Conservation (phyloP, 1,140 invertebrate genomes). For the Elymnias hypermnestra region DNA sequence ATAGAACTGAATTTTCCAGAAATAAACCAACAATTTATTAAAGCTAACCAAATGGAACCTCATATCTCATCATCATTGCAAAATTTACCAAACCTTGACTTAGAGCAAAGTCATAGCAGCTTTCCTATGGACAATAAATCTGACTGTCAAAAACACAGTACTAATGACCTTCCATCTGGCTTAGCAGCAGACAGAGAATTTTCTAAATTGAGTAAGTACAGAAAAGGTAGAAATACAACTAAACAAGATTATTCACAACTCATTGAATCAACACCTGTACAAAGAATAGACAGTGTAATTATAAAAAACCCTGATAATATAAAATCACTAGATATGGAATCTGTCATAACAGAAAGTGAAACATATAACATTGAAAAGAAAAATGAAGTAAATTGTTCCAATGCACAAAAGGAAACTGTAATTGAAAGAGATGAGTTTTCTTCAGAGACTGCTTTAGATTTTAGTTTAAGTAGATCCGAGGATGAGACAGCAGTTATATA, state of each 20-base stretch:
- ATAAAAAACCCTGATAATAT: conserved; percentile 67
- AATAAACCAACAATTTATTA: conserved; percentile 70
- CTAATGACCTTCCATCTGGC: too few species aligned
- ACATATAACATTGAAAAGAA: not conserved
- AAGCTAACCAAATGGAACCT: conserved; percentile 57
- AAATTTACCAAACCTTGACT: conserved; percentile 19
- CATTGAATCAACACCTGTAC: conserved; percentile 19
- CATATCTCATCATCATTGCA: conserved; percentile 16
- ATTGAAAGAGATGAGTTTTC: conserved; percentile 5
- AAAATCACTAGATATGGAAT: conserved; percentile 27
- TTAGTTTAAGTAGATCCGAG: conserved; percentile 39
- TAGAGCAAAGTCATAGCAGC: conserved; percentile 3
- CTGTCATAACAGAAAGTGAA: not conserved
- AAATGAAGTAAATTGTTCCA: not conserved
- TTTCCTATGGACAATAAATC: too few species aligned
- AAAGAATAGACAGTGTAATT: conserved; percentile 58
- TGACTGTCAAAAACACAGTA: too few species aligned
- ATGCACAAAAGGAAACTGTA: not conserved
- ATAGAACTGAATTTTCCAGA: conserved; percentile 69
- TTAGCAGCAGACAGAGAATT: conserved; percentile 46
- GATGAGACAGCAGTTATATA: not conserved
- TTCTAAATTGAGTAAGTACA: conserved; percentile 62
- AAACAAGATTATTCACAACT: conserved; percentile 23
- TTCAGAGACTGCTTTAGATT: conserved; percentile 45
- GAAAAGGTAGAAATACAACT: conserved; percentile 43